A percentile compares a stretch with the other conserved stretches of the same genome.
These are phyloP conservation scores for Caenorhabditis sp. DNA, from an alignment of 2,888 invertebrate species.

Conservation along the genomic window DNA sequence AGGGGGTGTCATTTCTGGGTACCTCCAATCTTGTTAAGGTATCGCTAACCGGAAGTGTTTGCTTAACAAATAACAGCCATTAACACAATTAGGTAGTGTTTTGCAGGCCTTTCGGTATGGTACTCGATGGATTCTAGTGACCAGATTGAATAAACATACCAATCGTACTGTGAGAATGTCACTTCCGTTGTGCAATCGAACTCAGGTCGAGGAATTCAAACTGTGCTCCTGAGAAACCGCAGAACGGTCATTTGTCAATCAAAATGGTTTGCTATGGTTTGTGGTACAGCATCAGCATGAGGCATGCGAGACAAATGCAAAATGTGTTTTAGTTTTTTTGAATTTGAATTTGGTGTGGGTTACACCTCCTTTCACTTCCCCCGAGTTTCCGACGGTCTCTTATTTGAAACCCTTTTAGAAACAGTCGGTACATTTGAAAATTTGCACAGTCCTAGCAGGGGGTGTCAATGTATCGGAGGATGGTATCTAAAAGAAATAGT, in stretches of 20 bases:
- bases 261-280: constrained; percentile 39
- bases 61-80: constrained; percentile 51
- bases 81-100: constrained; percentile 46
- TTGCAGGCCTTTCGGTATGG: constrained; percentile 35
- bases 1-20: constrained; percentile 30
- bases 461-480: constrained; percentile 38
- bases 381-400: too few species aligned
- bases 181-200: constrained; percentile 41
- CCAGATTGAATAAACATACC: constrained; percentile 47
- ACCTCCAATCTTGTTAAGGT: constrained; percentile 27
- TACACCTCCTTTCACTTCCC: too few species aligned
- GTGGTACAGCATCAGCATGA: constrained; percentile 15
- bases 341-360: not conserved
- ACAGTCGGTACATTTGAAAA: not conserved
- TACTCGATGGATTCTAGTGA: constrained; percentile 19
- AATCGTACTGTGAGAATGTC: constrained; percentile 31
- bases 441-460: not conserved
- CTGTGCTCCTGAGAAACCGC: constrained; percentile 8
- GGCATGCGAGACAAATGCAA: not conserved
- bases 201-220: constrained; percentile 44
- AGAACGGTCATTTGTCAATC: constrained; percentile 13
- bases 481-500: constrained; percentile 24
- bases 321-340: not conserved
- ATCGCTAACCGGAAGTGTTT: constrained; percentile 64
- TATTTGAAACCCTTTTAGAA: too few species aligned